Conservation (phyloP, 2,797 vertebrate genomes). For the Phalloptychus januarius region DNA sequence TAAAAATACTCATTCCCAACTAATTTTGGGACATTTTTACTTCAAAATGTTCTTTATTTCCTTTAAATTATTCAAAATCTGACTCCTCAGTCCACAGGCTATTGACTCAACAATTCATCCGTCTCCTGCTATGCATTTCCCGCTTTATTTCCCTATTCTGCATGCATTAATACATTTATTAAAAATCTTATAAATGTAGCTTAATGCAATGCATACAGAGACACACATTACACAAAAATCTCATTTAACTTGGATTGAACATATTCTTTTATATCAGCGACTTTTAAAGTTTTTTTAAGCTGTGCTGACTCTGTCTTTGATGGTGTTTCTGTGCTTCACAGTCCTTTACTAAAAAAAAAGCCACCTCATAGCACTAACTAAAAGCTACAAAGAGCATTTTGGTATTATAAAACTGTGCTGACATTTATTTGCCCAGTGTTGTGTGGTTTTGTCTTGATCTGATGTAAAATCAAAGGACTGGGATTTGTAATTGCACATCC, state of each 20-base stretch:
- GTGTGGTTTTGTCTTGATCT: not conserved
- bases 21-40: conserved; percentile 34
- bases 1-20: conserved; percentile 28
- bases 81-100: conserved; percentile 22
- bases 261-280: not conserved
- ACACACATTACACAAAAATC: not conserved
- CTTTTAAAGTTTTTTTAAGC: not conserved
- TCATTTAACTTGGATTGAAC: not conserved
- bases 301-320: not conserved
- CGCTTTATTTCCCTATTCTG: conserved; percentile 9
- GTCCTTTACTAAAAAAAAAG: not conserved
- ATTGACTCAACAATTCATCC: conserved; percentile 23
- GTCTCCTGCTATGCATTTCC: conserved; percentile 10
- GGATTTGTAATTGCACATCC: not conserved
- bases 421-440: not conserved
- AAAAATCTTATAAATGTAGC: conserved; percentile 4
- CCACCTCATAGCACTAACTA: not conserved
- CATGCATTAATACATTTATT: conserved; percentile 26
- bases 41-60: conserved; percentile 42
- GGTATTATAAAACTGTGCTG: not conserved
- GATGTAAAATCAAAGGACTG: not conserved
- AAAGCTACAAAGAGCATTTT: not conserved
- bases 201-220: not conserved
- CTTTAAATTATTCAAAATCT: conserved; percentile 35
- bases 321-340: not conserved